Conservation (phyloP, 2,113 vertebrate genomes). For the Cebidichthys violaceus region DNA sequence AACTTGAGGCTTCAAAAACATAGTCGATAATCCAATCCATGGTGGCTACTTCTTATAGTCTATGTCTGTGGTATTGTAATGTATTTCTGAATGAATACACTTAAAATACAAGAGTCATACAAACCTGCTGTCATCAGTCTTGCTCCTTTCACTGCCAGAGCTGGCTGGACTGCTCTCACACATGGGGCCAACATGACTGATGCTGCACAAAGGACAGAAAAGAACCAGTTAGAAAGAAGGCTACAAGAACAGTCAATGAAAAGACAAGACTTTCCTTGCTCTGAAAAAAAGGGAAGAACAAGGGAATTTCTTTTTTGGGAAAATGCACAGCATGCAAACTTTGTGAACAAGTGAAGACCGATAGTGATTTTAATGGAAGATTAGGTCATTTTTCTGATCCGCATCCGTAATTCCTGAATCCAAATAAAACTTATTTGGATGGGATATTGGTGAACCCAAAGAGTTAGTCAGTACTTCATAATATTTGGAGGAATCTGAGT, state of each 20-base stretch:
- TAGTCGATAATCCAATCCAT: background rate
- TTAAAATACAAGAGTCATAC: conserved; percentile 25
- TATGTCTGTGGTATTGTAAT: background rate
- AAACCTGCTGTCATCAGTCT: conserved; percentile 90
- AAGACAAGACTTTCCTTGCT: background rate
- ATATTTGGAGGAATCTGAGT: background rate
- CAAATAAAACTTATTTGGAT: background rate
- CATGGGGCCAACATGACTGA: conserved; percentile 95
- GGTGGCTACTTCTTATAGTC: background rate
- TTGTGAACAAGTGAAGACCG: background rate
- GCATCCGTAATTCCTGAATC: no score
- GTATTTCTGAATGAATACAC: background rate
- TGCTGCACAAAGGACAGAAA: conserved; percentile 77
- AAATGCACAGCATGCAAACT: background rate
- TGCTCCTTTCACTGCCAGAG: conserved; percentile 86
- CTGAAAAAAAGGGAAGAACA: background rate
- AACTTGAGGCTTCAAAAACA: background rate
- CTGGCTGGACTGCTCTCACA: conserved; percentile 93
- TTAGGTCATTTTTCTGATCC: background rate
- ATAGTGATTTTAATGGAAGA: background rate
- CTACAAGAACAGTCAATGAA: background rate
- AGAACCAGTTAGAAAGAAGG: background rate
- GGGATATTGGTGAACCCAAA: background rate
- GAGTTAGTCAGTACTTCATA: background rate
- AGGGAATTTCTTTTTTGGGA: background rate